Base-by-base conservation (phyloP, 2,797 vertebrate species). In the Benthosema pterotum region DNA sequence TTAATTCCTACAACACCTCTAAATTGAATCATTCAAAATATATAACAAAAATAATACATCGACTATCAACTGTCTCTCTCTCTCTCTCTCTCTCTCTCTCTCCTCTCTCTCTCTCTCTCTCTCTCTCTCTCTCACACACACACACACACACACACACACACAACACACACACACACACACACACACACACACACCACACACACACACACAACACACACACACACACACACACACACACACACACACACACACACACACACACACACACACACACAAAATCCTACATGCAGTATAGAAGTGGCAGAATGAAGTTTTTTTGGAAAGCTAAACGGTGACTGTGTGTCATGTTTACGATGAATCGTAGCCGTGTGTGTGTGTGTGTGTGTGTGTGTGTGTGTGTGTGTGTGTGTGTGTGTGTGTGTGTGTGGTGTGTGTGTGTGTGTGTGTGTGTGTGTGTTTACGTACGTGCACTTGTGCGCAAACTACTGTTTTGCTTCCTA, bases 401-500 rank as follows among this genome's bases (percentile, higher is more conserved):
- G 51, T 72, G 51, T 60, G 58, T 68, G 71, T 63, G 54, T 49
- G 17, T 51, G 54, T 51, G 17, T 51, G 15, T 79, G n/a, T 16
- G 55, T 50, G 60, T 74, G 57, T 74, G 58, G 49, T 53, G 11
- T 65, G 58, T 67, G 51, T 72, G 51, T 60, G 58, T 68, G 71
- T 63, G 54, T 49, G 17, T 51, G 54, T 51, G 17, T 51, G 15
- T 79, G n/a, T n/a, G n/a, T n/a, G n/a, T n/a, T n/a, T n/a, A n/a
- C n/a, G n/a, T n/a, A n/a, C n/a, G n/a, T n/a, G n/a, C n/a, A n/a
- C n/a, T n/a, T n/a, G n/a, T n/a, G n/a, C n/a, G n/a, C n/a, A n/a
- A 84, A 87, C 46, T 63, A 80, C 77, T 78, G 75, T 75, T 87
- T 84, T 82, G 66, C 63, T 52, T 28, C 19, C 25, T 4, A 22